phyloP scores from a whole-genome alignment of 2,888 invertebrate genomes.

The Acleris sparsana region DNA sequence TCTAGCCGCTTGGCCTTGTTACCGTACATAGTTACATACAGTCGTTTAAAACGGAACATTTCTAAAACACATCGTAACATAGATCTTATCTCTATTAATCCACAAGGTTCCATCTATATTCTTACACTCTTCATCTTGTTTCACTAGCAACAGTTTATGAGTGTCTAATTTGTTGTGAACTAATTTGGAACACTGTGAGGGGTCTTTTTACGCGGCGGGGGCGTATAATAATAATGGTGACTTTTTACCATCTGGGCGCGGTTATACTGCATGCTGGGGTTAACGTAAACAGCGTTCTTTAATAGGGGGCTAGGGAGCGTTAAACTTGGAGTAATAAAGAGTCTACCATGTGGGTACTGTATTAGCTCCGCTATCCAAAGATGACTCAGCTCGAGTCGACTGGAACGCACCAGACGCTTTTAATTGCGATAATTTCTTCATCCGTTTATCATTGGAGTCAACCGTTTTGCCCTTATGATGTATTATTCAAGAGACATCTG shows the following conservation, averaged over 20 bases:
- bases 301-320: conserved; percentile 8
- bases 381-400: conserved; percentile 16
- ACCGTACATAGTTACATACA: too few relatives aligned
- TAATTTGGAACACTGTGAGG: conserved; percentile 44
- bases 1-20: conserved; percentile 14
- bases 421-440: conserved; percentile 10
- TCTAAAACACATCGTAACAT: conserved; percentile 16
- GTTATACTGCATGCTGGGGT: conserved; percentile 18
- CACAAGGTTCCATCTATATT: conserved; percentile 14
- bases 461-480: conserved; percentile 5
- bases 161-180: conserved; percentile 2
- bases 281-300: conserved; percentile 24
- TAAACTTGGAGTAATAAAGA: conserved; percentile 17
- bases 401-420: conserved; percentile 16
- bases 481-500: conserved; percentile 5
- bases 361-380: conserved; percentile 11
- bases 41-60: conserved; percentile 13
- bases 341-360: conserved; percentile 8
- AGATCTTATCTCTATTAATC: conserved; percentile 12
- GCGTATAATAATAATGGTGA: conserved; percentile 21
- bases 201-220: conserved; percentile 44
- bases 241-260: conserved; percentile 30
- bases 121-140: neutral
- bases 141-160: neutral
- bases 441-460: conserved; percentile 19